Base-by-base conservation (phyloP, 2,888 invertebrate species). In the Pachliopta kotzebuea region DNA sequence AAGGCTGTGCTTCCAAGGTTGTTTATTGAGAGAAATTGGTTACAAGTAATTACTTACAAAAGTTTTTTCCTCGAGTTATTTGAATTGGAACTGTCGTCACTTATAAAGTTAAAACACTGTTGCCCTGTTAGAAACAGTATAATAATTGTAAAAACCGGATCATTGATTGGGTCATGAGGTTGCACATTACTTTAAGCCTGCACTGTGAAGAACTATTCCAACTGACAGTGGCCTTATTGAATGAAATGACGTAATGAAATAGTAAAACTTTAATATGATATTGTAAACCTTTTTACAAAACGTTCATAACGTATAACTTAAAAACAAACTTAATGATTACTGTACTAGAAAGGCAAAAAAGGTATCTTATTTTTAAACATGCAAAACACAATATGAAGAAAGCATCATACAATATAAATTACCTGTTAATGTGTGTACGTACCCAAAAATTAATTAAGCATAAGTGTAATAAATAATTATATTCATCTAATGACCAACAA, bases 1-100 rank as follows among this genome's bases (percentile, higher is more conserved):
- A 75, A 77, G 76, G 76, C 72, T 74, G 69, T 67, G 52, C 69
- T 29, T 63, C 69, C 79, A 79, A 79, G 77, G 76, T 70, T 76
- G 70, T 71, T 66, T 37, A 69, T 66, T 68, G 64, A 63, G 61
- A 55, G 61, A 66, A 70, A 68, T 68, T 66, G 57, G 62, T 70
- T 68, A 69, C 68, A 67, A 63, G 53, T 67, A 62, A 58, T 55
- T 77, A 79, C 79, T 77, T 75, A 78, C 79, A 73, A 74, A 76
- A 74, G 67, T 74, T 74, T 71, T 57, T 65, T 21, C 23, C 55
- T 45, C 31, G 50, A 58, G 54, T 20, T 59, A 42, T 58, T 58
- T 58, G 26, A 65, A 26, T 37, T 14, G 24, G 21, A 58, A 54
- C 14, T 14, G 21, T 4, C 18, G 18, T 59, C 17, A 58, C 29